A percentile compares a stretch with the other conserved stretches of the same genome.
Evolutionary conservation across 1,140 invertebrate species (phyloP).

Genomic region (Limonius californicus): DNA sequence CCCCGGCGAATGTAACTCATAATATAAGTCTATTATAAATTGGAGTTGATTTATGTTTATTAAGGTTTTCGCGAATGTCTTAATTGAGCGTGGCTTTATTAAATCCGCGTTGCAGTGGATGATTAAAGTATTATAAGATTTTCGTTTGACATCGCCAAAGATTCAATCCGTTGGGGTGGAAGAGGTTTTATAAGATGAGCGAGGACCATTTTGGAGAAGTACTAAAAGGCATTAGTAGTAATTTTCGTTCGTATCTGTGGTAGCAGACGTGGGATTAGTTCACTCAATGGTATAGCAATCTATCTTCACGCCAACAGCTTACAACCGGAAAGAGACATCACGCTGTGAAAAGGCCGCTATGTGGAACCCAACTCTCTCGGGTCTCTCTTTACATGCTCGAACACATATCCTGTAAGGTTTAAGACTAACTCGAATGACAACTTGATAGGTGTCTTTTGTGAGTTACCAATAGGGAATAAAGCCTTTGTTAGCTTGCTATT

Average conservation of each 20-base stretch:
- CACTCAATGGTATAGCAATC: constrained; percentile 32
- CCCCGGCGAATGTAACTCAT: not conserved
- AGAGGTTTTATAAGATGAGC: constrained; percentile 3
- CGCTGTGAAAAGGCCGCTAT: constrained; percentile 27
- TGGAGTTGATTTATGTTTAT: not conserved
- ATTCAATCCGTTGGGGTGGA: constrained; percentile 1
- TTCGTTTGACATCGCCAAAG: not conserved
- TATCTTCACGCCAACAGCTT: constrained; percentile 32
- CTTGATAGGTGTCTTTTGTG: constrained; percentile 19
- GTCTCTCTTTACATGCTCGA: constrained; percentile 25
- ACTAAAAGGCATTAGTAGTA: constrained; percentile 27
- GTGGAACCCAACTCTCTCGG: constrained; percentile 14
- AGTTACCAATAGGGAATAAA: constrained; percentile 4
- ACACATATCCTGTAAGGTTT: constrained; percentile 24
- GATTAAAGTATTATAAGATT: not conserved
- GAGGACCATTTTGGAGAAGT: not conserved
- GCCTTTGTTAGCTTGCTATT: not conserved
- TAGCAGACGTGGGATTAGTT: constrained; percentile 28
- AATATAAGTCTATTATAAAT: not conserved
- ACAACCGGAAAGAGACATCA: constrained; percentile 31
- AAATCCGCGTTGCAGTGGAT: not conserved
- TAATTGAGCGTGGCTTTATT: not conserved
- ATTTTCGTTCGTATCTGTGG: constrained; percentile 30
- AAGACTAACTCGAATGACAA: constrained; percentile 17
- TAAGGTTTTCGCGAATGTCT: not conserved